Percentiles rank a stretch among this genome's conserved stretches.
These are phyloP conservation scores for Matsumyia berberina DNA, from an alignment of 2,888 invertebrate species.

Conservation along the genomic window DNA sequence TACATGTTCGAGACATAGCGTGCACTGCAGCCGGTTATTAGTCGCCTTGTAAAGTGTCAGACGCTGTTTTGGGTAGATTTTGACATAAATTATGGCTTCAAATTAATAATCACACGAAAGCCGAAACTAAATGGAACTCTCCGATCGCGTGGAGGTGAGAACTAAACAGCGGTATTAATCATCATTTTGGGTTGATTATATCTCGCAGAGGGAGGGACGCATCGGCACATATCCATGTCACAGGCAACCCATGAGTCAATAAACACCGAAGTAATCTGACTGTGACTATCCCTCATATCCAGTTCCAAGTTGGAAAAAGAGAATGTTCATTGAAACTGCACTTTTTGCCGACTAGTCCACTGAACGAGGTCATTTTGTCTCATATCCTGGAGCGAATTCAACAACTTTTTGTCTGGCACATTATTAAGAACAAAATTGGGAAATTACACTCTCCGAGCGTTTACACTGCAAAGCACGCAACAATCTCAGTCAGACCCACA, in stretches of 20 bases:
- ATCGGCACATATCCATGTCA: slow-evolving; percentile 25
- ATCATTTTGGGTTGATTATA: slow-evolving; percentile 39
- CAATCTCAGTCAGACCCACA: slow-evolving; percentile 34
- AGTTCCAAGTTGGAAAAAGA: slow-evolving; percentile 25
- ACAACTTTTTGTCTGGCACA: slow-evolving; percentile 60
- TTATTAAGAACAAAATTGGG: slow-evolving; percentile 60
- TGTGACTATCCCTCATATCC: not conserved
- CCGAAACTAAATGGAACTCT: slow-evolving; percentile 34
- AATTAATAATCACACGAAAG: slow-evolving; percentile 51
- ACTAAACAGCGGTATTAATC: slow-evolving; percentile 58
- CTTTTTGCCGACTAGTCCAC: slow-evolving; percentile 17
- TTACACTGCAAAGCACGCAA: slow-evolving; percentile 62
- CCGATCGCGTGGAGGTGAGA: slow-evolving; percentile 42
- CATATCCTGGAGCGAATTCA: slow-evolving; percentile 64
- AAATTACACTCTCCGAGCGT: slow-evolving; percentile 48
- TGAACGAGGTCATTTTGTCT: slow-evolving; percentile 40
- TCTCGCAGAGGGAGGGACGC: slow-evolving; percentile 43
- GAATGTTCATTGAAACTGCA: slow-evolving; percentile 44
- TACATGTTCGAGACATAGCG: slow-evolving; percentile 12
- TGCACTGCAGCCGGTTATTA: slow-evolving; percentile 52
- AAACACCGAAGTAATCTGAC: slow-evolving; percentile 12
- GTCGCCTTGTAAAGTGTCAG: slow-evolving; percentile 43
- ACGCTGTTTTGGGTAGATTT: slow-evolving; percentile 36
- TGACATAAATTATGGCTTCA: slow-evolving; percentile 41
- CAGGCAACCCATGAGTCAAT: slow-evolving; percentile 26